phyloP scores from a whole-genome alignment of 1,140 invertebrate species.

The Diorhabda carinulata region DNA sequence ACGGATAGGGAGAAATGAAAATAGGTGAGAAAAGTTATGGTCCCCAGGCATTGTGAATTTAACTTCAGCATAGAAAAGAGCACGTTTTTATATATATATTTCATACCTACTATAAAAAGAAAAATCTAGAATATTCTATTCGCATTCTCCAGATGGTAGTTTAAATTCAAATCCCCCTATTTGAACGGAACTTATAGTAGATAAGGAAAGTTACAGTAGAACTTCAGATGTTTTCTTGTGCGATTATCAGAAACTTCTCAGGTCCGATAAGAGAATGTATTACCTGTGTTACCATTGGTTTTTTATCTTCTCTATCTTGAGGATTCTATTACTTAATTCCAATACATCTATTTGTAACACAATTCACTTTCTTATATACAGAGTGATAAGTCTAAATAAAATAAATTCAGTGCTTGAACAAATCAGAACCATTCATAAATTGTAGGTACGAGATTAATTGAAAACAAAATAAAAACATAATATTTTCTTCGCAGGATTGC shows the following conservation, averaged over 20 bases:
- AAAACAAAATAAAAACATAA: too few species aligned
- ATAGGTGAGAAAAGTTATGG: background rate
- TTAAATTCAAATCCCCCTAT: background rate
- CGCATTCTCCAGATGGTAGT: conserved; percentile 2
- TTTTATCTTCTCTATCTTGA: too few species aligned
- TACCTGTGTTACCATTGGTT: too few species aligned
- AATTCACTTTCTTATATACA: too few species aligned
- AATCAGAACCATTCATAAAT: too few species aligned
- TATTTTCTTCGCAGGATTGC: too few species aligned
- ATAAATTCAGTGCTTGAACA: too few species aligned
- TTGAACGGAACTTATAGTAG: background rate
- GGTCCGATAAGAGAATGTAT: background rate
- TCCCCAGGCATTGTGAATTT: background rate
- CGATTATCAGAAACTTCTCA: background rate
- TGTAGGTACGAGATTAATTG: too few species aligned
- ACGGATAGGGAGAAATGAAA: background rate
- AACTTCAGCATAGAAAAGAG: background rate
- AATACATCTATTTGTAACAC: too few species aligned
- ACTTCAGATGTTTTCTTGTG: background rate
- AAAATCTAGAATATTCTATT: background rate
- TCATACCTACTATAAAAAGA: background rate
- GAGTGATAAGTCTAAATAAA: too few species aligned
- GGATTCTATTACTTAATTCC: too few species aligned
- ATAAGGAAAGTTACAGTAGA: background rate
- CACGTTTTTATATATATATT: background rate